Percentiles rank a stretch among this genome's conserved stretches.
Evolutionary conservation across 2,888 invertebrate species (phyloP).

Genomic region (Thereva nobilitata): DNA sequence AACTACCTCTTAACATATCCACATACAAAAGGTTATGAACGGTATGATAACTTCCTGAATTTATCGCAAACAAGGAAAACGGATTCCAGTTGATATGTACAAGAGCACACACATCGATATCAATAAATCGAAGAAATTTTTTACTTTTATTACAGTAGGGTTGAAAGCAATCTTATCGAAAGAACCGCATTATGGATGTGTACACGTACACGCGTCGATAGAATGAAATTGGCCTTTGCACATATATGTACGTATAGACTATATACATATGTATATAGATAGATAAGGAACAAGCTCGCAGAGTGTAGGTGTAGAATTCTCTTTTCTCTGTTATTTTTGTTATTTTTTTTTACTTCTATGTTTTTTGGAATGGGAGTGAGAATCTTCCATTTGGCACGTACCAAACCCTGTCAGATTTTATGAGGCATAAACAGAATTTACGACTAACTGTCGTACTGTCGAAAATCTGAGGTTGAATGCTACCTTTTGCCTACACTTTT

Average conservation of each 20-base stretch:
- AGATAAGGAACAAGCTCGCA: no score
- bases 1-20: no score
- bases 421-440: conserved; percentile 36
- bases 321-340: no score
- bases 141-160: conserved; percentile 25
- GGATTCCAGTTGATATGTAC: no score
- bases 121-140: conserved; percentile 29
- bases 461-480: conserved; percentile 23
- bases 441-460: conserved; percentile 13
- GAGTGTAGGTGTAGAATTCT: no score
- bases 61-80: no score
- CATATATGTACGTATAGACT: no score
- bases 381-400: conserved; percentile 34
- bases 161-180: conserved; percentile 23
- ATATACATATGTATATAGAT: no score
- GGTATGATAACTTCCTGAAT: no score
- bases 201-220: conserved; percentile 34
- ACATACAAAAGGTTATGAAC: no score
- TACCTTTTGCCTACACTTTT: conserved; percentile 21
- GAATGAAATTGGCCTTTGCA: conserved; percentile 22
- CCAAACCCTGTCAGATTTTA: conserved; percentile 35
- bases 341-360: no score
- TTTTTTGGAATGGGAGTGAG: conserved; percentile 8
- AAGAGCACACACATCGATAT: not conserved
- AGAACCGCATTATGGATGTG: conserved; percentile 29